These are phyloP conservation scores for Holotrichia oblita DNA, from an alignment of 1,140 invertebrate species.

Conservation along the genomic window DNA sequence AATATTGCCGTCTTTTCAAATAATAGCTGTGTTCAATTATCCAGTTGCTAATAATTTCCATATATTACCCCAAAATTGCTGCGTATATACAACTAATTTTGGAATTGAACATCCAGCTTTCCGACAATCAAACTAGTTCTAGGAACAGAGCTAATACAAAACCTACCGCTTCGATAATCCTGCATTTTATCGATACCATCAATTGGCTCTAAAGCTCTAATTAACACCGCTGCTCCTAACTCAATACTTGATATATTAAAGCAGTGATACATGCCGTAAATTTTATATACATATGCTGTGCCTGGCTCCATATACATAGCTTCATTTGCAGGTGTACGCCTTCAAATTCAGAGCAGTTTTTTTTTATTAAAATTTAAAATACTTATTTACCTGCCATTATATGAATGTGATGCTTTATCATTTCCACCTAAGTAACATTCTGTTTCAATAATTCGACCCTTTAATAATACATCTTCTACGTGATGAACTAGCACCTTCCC, in stretches of 20 bases:
- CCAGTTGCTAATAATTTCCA: no score
- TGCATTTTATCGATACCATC: constrained; percentile 71
- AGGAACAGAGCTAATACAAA: no score
- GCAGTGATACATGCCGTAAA: constrained; percentile 86
- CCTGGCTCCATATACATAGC: constrained; percentile 85
- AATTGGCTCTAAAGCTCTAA: constrained; percentile 77
- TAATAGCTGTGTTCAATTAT: no score
- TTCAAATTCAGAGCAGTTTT: constrained; percentile 49
- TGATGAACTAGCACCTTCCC: constrained; percentile 72
- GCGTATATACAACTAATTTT: no score
- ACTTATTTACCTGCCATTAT: constrained; percentile 55
- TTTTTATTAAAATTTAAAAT: background rate
- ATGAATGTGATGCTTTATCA: constrained; percentile 80
- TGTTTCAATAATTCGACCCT: constrained; percentile 80
- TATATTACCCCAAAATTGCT: no score
- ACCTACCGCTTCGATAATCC: constrained; percentile 57
- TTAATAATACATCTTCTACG: constrained; percentile 64
- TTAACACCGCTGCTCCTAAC: constrained; percentile 74
- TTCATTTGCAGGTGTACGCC: constrained; percentile 72
- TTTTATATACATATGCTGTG: constrained; percentile 83
- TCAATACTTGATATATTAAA: constrained; percentile 83
- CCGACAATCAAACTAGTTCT: no score
- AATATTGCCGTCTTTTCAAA: no score
- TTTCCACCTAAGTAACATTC: constrained; percentile 78
- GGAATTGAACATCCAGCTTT: no score